Evolutionary conservation across 2,113 vertebrate genomes (phyloP).

Genomic region (Malurus cyaneus): DNA sequence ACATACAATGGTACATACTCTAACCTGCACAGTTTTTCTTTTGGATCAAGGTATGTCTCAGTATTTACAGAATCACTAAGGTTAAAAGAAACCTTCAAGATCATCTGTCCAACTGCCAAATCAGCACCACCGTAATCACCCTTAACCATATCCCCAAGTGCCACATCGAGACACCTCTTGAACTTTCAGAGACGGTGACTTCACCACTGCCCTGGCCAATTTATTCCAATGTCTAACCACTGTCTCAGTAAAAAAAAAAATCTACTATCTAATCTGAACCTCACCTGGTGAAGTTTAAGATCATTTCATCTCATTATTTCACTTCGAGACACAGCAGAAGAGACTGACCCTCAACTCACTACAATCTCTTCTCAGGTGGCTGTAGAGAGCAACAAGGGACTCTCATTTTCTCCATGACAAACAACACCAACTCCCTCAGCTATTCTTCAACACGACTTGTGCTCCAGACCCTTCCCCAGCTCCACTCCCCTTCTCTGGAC

Average conservation of each 20-base stretch:
- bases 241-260: not conserved
- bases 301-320: not conserved
- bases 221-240: not conserved
- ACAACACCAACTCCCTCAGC: not conserved
- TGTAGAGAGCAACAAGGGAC: not conserved
- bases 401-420: not conserved
- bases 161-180: not conserved
- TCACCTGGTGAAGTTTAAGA: not conserved
- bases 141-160: not conserved
- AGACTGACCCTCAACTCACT: not conserved
- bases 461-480: not conserved
- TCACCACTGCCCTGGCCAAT: not conserved
- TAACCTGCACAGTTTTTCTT: not conserved
- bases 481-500: not conserved
- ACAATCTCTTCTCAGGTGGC: not conserved
- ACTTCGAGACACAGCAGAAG: not conserved
- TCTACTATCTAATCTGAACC: not conserved
- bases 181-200: not conserved
- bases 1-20: not conserved
- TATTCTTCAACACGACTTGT: accelerated
- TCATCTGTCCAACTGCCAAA: not conserved
- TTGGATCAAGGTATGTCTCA: not conserved
- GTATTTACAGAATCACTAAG: not conserved
- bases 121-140: not conserved
- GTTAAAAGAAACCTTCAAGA: not conserved